Evolutionary conservation across 2,797 vertebrate genomes (phyloP).

Genomic region (Enteromius unitaeniatus): DNA sequence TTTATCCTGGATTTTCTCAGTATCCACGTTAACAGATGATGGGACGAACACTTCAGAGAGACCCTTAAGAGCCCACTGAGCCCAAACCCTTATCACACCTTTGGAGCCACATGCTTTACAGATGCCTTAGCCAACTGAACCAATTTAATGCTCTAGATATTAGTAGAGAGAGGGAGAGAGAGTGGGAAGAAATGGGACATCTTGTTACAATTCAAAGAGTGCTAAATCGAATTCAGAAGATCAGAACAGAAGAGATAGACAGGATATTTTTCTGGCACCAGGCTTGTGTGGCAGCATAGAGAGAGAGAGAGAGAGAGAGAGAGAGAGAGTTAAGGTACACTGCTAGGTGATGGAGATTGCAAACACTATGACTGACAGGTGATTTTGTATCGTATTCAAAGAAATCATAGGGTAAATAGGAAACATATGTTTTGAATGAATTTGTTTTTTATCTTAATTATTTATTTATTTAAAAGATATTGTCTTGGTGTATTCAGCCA

Average conservation of each 20-base stretch:
- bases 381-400: not conserved
- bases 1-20: conserved; percentile 78
- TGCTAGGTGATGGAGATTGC: conserved; percentile 91
- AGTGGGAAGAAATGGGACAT: conserved; percentile 61
- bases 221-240: conserved; percentile 96
- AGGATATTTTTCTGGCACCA: conserved; percentile 72
- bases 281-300: conserved; percentile 78
- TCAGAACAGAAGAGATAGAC: conserved; percentile 94
- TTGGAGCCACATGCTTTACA: conserved; percentile 66
- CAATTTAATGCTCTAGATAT: conserved; percentile 81
- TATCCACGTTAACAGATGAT: conserved; percentile 52
- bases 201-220: conserved; percentile 86
- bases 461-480: not conserved
- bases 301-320: conserved; percentile 72
- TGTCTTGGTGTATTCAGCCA: not conserved
- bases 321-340: conserved; percentile 80
- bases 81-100: conserved; percentile 76
- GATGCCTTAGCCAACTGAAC: conserved; percentile 75
- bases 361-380: conserved; percentile 79
- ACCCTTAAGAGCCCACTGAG: conserved; percentile 50
- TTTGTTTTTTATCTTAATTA: not conserved
- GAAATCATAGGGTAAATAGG: not conserved
- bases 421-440: not conserved
- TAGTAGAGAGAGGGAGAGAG: conserved; percentile 74
- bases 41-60: conserved; percentile 39